Conservation (phyloP, 2,113 vertebrate genomes). For the Marcusenius ussheri region DNA sequence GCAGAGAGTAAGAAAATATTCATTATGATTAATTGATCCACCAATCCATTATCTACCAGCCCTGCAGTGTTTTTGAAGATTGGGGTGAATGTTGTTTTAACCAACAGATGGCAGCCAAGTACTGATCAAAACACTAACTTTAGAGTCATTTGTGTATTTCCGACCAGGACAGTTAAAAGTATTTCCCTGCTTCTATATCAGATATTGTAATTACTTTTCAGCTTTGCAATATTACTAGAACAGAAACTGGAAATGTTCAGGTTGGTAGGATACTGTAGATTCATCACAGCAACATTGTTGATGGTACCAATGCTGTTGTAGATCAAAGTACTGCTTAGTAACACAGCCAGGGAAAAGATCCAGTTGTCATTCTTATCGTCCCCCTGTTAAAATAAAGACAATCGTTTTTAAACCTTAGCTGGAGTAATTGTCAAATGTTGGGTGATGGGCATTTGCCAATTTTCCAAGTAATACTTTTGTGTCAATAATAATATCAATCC, state of each 20-base stretch:
- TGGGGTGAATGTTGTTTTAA: neutral
- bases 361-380: conserved; percentile 42
- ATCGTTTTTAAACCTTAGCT: neutral
- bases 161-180: neutral
- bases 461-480: neutral
- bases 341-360: conserved; percentile 44
- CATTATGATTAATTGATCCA: neutral
- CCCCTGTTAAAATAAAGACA: conserved; percentile 3
- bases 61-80: neutral
- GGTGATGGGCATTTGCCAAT: neutral
- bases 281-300: conserved; percentile 31
- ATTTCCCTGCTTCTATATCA: neutral
- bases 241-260: neutral
- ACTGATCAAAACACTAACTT: neutral
- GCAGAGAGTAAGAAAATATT: neutral
- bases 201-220: neutral
- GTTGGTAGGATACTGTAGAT: conserved; percentile 33
- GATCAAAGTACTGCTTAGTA: conserved; percentile 41
- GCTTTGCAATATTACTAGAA: neutral
- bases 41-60: neutral
- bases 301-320: conserved; percentile 31
- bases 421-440: neutral
- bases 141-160: neutral
- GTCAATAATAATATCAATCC: neutral
- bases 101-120: neutral